Percentiles rank a stretch among this genome's conserved stretches.
Evolutionary conservation across 2,113 vertebrate species (phyloP).

Genomic region (Atractosteus spatula): DNA sequence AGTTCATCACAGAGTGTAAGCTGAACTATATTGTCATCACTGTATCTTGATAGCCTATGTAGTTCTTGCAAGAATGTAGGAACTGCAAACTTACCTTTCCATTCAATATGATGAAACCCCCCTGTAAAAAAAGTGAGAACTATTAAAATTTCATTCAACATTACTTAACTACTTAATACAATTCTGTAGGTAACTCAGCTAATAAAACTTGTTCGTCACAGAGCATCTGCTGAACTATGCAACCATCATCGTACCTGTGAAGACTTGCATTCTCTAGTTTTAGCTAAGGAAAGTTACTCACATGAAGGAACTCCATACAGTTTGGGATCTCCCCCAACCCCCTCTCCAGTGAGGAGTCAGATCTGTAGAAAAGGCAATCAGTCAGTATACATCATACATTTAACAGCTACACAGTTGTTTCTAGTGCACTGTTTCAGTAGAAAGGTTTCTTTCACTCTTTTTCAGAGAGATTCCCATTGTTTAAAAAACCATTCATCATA

Average conservation of each 20-base stretch:
- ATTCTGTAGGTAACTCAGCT: not conserved
- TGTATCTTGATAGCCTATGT: not conserved
- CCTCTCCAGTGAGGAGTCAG: not conserved
- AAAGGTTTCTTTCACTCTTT: slow-evolving; percentile 66
- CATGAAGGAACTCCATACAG: accelerated
- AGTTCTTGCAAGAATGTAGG: no score
- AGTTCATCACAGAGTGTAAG: slow-evolving; percentile 15
- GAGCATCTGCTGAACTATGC: slow-evolving; percentile 73
- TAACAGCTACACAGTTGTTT: not conserved
- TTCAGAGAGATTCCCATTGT: slow-evolving; percentile 96
- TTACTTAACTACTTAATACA: not conserved
- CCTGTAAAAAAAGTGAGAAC: not conserved
- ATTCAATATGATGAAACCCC: no score
- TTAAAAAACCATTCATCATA: slow-evolving; percentile 66
- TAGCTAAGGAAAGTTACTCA: not conserved
- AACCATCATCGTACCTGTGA: slow-evolving; percentile 57
- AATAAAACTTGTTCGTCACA: slow-evolving; percentile 47
- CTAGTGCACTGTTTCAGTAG: slow-evolving; percentile 71
- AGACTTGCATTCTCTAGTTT: not conserved
- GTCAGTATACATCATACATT: not conserved
- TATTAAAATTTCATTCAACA: not conserved
- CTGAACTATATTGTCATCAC: slow-evolving; percentile 24
- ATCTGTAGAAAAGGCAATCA: not conserved
- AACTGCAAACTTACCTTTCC: no score
- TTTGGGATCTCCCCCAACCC: not conserved